These are phyloP conservation scores for Akabosia matsudoensis DNA, from an alignment of 1,140 invertebrate genomes.

Conservation along the genomic window DNA sequence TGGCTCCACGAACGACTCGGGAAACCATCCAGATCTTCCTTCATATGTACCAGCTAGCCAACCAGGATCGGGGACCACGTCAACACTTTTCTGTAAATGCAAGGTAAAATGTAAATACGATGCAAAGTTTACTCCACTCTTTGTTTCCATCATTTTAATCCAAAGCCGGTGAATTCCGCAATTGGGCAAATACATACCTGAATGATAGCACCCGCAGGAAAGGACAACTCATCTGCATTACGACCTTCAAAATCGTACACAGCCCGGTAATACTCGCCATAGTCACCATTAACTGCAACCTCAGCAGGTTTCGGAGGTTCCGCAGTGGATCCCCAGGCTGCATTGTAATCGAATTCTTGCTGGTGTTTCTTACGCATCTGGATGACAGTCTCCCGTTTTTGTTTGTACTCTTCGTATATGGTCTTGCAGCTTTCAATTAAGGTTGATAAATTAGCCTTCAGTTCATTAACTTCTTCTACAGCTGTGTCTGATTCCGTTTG, in stretches of 20 bases:
- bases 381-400: conserved; percentile 56
- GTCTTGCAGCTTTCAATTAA: conserved; percentile 54
- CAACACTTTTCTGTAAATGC: conserved; percentile 64
- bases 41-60: conserved; percentile 91
- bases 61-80: conserved; percentile 89
- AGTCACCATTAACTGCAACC: not conserved
- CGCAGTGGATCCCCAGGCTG: conserved; percentile 42
- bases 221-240: conserved; percentile 88
- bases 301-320: conserved; percentile 11
- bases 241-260: conserved; percentile 91
- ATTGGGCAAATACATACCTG: conserved; percentile 57
- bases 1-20: conserved; percentile 92
- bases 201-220: conserved; percentile 91
- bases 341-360: conserved; percentile 47
- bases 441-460: conserved; percentile 39
- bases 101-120: not conserved
- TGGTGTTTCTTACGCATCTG: conserved; percentile 46
- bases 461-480: conserved; percentile 35
- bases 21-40: conserved; percentile 93
- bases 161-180: not conserved
- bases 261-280: conserved; percentile 74
- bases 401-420: conserved; percentile 61
- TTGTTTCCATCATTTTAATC: conserved; percentile 1
- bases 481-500: conserved; percentile 40
- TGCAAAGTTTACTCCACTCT: not conserved